Evolutionary conservation across 2,797 vertebrate species (phyloP).

Genomic region (Bryconaethiops microstoma): DNA sequence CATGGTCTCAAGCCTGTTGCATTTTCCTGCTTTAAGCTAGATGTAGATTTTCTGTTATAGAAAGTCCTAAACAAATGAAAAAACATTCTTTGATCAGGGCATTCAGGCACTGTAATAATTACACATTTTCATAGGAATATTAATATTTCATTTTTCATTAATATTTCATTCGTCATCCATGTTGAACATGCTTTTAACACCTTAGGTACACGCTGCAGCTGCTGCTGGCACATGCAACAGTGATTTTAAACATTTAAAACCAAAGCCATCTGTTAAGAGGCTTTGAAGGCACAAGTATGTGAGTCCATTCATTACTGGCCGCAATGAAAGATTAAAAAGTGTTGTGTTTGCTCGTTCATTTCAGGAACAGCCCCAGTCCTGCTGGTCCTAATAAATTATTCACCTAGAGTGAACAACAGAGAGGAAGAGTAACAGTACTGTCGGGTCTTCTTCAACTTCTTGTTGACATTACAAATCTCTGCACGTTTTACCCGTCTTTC

Average conservation of each 20-base stretch:
- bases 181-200: neutral
- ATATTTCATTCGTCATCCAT: neutral
- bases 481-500: neutral
- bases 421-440: neutral
- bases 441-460: neutral
- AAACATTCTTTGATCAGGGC: neutral
- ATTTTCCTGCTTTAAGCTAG: too few relatives aligned
- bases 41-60: too few relatives aligned
- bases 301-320: neutral
- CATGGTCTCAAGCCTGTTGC: too few relatives aligned
- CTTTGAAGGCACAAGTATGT: neutral
- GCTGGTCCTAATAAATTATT: constrained; percentile 24
- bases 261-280: neutral
- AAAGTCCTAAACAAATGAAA: neutral
- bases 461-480: neutral
- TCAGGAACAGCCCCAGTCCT: neutral
- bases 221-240: neutral
- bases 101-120: neutral
- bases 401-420: neutral
- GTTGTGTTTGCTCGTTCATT: constrained; percentile 8
- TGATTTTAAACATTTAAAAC: neutral
- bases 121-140: neutral
- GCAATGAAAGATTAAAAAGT: neutral
- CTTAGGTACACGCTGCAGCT: neutral
- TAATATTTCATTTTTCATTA: neutral